These are phyloP conservation scores for Petrocephalus schoutedeni DNA, from an alignment of 2,797 vertebrate genomes.

Conservation along the genomic window DNA sequence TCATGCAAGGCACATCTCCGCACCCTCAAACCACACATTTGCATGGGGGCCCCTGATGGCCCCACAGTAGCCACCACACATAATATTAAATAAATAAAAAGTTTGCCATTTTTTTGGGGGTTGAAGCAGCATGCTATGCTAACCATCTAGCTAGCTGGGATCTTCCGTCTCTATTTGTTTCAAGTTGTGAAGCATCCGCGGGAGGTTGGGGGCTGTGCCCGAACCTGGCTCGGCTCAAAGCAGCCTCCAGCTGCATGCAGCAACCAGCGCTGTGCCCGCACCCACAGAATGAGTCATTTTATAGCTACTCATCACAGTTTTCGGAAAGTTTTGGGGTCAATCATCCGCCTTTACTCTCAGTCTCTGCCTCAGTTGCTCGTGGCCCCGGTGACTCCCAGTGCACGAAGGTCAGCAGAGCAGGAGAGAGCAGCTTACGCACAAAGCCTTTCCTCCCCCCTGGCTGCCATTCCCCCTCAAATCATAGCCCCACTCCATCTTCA, in stretches of 20 bases:
- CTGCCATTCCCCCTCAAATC: conserved; percentile 66
- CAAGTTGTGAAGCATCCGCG: neutral
- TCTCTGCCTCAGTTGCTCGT: neutral
- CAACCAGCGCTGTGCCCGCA: conserved; percentile 32
- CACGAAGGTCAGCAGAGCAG: conserved; percentile 63
- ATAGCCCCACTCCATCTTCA: conserved; percentile 71
- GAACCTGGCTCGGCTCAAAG: too few species aligned
- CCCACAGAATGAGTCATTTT: conserved; percentile 23
- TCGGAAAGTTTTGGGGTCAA: conserved; percentile 39
- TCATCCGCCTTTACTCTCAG: neutral
- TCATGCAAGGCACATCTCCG: conserved; percentile 46
- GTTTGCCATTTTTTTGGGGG: neutral
- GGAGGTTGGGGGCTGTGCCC: neutral
- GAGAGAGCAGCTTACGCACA: conserved; percentile 57
- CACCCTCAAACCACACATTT: neutral
- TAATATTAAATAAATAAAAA: neutral
- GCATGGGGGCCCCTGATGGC: neutral
- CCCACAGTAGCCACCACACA: too few species aligned
- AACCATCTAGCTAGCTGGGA: neutral
- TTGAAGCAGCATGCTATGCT: neutral
- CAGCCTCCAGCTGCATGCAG: conserved; percentile 15
- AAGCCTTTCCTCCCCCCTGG: conserved; percentile 61
- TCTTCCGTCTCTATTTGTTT: neutral
- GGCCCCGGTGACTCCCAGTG: conserved; percentile 38
- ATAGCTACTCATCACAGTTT: conserved; percentile 38